A percentile compares a stretch with the other conserved stretches of the same genome.
Conservation (phyloP, 2,888 invertebrate species). For the Mesochorus sp. region DNA sequence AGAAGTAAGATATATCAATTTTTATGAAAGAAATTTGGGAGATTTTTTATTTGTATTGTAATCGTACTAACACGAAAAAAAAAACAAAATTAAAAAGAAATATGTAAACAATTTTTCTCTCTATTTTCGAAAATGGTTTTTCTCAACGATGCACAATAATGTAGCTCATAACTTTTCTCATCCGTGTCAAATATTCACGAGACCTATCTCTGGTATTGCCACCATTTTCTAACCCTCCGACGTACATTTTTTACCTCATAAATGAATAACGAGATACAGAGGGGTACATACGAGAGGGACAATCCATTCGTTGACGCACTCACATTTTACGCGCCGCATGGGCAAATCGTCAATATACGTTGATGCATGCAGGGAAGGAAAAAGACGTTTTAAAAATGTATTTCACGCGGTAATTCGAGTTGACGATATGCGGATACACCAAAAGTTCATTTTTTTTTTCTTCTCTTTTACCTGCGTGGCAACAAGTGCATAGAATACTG, state of each 20-base stretch:
- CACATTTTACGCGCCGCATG: slow-evolving; percentile 3
- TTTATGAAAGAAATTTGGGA: no score
- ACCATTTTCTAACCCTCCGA: slow-evolving; percentile 30
- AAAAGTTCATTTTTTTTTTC: slow-evolving; percentile 13
- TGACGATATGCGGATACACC: slow-evolving; percentile 3
- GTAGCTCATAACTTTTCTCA: slow-evolving; percentile 35
- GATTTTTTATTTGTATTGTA: no score
- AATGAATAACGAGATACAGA: slow-evolving; percentile 47
- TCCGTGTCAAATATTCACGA: slow-evolving; percentile 58
- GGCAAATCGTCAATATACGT: background rate
- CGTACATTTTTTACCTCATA: slow-evolving; percentile 55
- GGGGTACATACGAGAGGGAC: background rate
- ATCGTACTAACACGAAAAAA: no score
- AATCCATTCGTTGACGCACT: background rate
- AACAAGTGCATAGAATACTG: slow-evolving; percentile 6
- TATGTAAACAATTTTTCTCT: background rate
- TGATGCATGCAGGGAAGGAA: no score
- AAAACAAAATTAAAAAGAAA: no score
- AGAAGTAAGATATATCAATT: slow-evolving; percentile 4
- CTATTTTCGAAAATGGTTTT: no score
- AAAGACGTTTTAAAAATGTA: slow-evolving; percentile 29
- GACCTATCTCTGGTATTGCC: background rate
- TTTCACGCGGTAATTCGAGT: slow-evolving; percentile 33
- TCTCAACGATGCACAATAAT: background rate
- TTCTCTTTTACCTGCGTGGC: background rate